Conservation (phyloP, 2,113 vertebrate species). For the Arizona elegans region DNA sequence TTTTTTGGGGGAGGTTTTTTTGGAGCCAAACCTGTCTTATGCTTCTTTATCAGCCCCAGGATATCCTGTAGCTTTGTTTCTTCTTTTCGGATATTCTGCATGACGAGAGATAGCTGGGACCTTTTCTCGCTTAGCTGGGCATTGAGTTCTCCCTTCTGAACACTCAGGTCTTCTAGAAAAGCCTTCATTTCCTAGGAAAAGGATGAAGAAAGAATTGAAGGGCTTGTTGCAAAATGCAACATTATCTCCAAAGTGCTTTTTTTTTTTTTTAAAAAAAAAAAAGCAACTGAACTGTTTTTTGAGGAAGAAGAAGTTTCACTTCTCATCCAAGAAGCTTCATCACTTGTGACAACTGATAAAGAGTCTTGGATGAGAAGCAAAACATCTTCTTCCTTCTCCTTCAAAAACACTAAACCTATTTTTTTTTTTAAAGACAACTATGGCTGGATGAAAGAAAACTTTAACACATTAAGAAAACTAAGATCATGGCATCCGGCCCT, state of each 20-base stretch:
- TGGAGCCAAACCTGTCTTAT: constrained; percentile 71
- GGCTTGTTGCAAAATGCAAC: not conserved
- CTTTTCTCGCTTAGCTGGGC: constrained; percentile 75
- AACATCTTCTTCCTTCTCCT: too few species aligned
- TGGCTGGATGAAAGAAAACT: too few species aligned
- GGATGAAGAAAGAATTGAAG: not conserved
- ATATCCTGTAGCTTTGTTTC: constrained; percentile 70
- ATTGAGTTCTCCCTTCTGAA: constrained; percentile 76
- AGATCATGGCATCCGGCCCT: too few species aligned
- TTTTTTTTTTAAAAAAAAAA: too few species aligned
- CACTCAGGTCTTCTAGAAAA: constrained; percentile 71
- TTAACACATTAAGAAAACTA: too few species aligned
- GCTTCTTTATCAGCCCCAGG: constrained; percentile 67
- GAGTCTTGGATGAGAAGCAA: too few species aligned
- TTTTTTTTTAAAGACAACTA: too few species aligned
- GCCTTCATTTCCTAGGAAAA: constrained; percentile 73
- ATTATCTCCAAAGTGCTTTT: not conserved
- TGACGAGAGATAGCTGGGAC: constrained; percentile 64
- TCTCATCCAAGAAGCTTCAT: too few species aligned
- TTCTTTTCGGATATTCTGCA: constrained; percentile 71
- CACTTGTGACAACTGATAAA: too few species aligned
- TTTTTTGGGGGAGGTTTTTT: not conserved
- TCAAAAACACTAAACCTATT: too few species aligned
- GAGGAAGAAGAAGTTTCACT: too few species aligned
- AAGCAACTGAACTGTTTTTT: too few species aligned